Percentiles rank a stretch among this genome's conserved stretches.
Conservation (phyloP, 2,113 vertebrate species). For the Chloropsis cyanopogon region DNA sequence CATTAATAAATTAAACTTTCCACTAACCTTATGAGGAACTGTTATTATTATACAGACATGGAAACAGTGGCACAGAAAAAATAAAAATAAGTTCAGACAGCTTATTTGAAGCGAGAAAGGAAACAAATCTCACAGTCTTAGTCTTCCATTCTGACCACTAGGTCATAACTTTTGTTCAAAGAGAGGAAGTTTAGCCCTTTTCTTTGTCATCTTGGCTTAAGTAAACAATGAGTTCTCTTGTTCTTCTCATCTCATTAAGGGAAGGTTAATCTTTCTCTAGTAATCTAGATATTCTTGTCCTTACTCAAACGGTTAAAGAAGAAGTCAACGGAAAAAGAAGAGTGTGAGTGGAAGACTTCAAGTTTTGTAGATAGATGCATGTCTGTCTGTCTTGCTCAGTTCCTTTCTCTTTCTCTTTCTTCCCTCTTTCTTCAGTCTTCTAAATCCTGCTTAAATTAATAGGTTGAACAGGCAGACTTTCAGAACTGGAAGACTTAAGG, state of each 20-base stretch:
- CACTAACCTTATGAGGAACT: neutral
- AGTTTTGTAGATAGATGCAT: neutral
- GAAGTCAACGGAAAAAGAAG: neutral
- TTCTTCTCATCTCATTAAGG: neutral
- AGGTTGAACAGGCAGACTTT: neutral
- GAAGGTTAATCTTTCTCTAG: neutral
- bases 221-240: neutral
- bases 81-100: neutral
- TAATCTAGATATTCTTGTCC: neutral
- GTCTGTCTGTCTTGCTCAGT: neutral
- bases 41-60: neutral
- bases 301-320: neutral
- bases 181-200: neutral
- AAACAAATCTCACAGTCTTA: neutral
- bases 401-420: neutral
- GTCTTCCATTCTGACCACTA: neutral
- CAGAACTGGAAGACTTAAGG: neutral
- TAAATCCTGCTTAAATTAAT: neutral
- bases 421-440: neutral
- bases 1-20: constrained; percentile 19
- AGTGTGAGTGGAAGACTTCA: neutral
- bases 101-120: neutral
- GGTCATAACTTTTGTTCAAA: neutral
- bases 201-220: neutral
- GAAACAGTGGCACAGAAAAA: neutral